Base-by-base conservation (phyloP, 2,113 vertebrate species). In the Scomber japonicus region DNA sequence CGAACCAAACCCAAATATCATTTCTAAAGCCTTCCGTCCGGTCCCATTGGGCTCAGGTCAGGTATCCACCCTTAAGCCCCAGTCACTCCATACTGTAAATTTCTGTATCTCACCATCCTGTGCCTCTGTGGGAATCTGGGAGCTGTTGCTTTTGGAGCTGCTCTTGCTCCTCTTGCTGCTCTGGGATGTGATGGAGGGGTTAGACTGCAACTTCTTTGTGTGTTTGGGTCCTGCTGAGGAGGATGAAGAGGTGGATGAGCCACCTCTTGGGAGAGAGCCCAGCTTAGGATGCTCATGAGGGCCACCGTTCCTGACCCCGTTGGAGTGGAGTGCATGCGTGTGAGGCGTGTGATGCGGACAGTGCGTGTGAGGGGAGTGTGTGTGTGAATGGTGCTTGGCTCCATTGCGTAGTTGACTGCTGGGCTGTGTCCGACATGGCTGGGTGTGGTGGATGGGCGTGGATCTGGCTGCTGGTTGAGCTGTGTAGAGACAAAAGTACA, bases 141-240 rank as follows among this genome's bases (percentile, higher is more conserved):
- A 98, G 40, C 96, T 94, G 73, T 96, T 93, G 0, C 97, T 96
- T 71, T 96, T 97, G 76, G 96, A 95, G 94, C 97, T 97, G 88
- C 94, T 91, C 91, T 97, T 98, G 93, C 97, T 97, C 87, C 96
- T 97, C 93, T 95, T 97, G 94, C 97, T 97, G 93, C 95, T 88
- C 91, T 98, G 97, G 91, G 96, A 97, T 91, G 96, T 96, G 90
- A 99, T 95, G 75, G 98, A 98, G 0, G 97, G 95, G 88, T 97
- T 97, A 0, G 96, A 90, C 88, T 96, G 97, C 90, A 98, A 92
- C 87, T 97, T 97, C 79, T 95, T 96, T 61, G 88, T 95, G 31
- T 90, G 86, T 75, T 93, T 97, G 76, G 95, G 90, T 62, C 91
- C 92, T 0, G 81, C 89, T 0, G 94, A 90, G 5, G 93, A 91